A percentile compares a stretch with the other conserved stretches of the same genome.
Conservation (phyloP, 2,797 vertebrate species). For the Enteromius radiatus region DNA sequence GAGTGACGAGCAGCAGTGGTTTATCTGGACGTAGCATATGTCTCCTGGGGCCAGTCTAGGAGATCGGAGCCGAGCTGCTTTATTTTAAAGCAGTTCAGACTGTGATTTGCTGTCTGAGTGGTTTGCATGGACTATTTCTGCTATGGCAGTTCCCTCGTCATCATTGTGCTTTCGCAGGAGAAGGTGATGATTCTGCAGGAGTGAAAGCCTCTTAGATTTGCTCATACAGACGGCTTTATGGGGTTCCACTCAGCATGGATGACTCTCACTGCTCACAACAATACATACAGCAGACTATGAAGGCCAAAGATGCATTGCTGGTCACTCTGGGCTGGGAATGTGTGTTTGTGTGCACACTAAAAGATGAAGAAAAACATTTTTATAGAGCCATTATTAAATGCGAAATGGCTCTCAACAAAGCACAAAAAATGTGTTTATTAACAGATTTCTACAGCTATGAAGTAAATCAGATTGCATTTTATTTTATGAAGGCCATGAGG, state of each 20-base stretch:
- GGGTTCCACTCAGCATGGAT: constrained; percentile 44
- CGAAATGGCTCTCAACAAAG: neutral
- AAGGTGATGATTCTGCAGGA: constrained; percentile 62
- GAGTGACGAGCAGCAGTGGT: neutral
- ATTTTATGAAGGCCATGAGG: neutral
- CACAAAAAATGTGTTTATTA: neutral
- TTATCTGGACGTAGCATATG: constrained; percentile 20
- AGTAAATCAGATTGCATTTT: neutral
- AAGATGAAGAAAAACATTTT: neutral
- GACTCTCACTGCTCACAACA: constrained; percentile 54
- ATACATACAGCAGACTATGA: constrained; percentile 44
- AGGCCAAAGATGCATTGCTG: constrained; percentile 17
- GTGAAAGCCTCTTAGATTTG: constrained; percentile 57
- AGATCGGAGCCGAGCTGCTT: neutral
- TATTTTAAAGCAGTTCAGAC: constrained; percentile 43
- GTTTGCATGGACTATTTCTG: constrained; percentile 35
- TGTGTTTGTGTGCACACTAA: constrained; percentile 28
- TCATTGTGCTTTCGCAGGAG: constrained; percentile 45
- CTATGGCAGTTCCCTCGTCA: constrained; percentile 30
- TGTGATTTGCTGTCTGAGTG: constrained; percentile 30
- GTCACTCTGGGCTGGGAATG: neutral
- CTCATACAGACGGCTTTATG: constrained; percentile 60
- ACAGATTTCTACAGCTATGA: neutral
- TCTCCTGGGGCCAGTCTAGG: constrained; percentile 10
- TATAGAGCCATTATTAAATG: no score